Conservation (phyloP, 2,113 vertebrate genomes). For the Eleginops maclovinus region DNA sequence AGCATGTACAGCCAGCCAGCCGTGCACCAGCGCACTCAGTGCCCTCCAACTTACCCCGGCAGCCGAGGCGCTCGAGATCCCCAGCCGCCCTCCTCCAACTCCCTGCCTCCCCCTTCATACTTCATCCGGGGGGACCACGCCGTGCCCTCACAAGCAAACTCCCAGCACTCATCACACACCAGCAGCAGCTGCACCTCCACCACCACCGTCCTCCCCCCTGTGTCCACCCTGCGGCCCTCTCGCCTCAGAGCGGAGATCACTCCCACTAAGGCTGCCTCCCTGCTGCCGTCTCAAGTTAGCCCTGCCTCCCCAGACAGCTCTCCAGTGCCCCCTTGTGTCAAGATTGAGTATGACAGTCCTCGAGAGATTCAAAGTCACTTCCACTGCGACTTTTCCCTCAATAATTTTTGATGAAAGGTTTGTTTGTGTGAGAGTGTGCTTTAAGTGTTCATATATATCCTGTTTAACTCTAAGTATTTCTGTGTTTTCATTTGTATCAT, state of each 20-base stretch:
- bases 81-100: conserved; percentile 60
- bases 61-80: conserved; percentile 34
- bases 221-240: conserved; percentile 60
- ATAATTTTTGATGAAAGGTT: conserved; percentile 77
- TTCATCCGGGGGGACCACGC: conserved; percentile 53
- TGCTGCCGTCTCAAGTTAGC: conserved; percentile 62
- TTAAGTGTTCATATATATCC: conserved; percentile 18
- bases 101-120: conserved; percentile 61
- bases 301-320: conserved; percentile 61
- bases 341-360: conserved; percentile 78
- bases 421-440: conserved; percentile 18
- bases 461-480: conserved; percentile 39
- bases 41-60: conserved; percentile 56
- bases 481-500: conserved; percentile 30
- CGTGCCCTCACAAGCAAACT: conserved; percentile 35
- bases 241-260: conserved; percentile 55
- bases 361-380: conserved; percentile 77
- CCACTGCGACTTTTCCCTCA: conserved; percentile 84
- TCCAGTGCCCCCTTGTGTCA: conserved; percentile 68
- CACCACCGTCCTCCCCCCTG: conserved; percentile 54
- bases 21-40: conserved; percentile 67
- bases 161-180: conserved; percentile 48
- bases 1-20: conserved; percentile 76
- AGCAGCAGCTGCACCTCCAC: not conserved
- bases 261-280: conserved; percentile 33